Evolutionary conservation across 2,888 invertebrate species (phyloP).

Genomic region (Scotopteryx bipunctaria): DNA sequence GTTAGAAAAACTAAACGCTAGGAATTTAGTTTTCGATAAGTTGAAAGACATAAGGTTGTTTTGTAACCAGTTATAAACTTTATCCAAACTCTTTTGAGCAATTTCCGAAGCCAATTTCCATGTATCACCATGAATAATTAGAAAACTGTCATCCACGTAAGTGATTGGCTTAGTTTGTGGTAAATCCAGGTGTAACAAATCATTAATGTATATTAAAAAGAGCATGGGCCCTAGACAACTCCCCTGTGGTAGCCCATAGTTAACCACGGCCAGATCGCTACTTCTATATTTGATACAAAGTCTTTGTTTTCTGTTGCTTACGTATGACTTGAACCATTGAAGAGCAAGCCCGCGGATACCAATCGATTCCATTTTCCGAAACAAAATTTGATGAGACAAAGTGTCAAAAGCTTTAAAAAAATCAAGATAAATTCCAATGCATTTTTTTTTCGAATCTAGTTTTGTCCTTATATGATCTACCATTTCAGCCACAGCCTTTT

Average conservation of each 20-base stretch:
- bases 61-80: slow-evolving; percentile 18
- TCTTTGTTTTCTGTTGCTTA: slow-evolving; percentile 17
- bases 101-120: slow-evolving; percentile 8
- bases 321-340: slow-evolving; percentile 23
- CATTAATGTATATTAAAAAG: slow-evolving; percentile 21
- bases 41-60: slow-evolving; percentile 22
- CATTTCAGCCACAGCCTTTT: slow-evolving; percentile 11
- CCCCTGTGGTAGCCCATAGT: slow-evolving; percentile 16
- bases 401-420: slow-evolving; percentile 27
- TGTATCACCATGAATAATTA: slow-evolving; percentile 17
- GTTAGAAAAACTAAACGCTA: slow-evolving; percentile 9
- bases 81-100: slow-evolving; percentile 6
- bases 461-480: background rate
- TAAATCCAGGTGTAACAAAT: slow-evolving; percentile 11
- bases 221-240: slow-evolving; percentile 10
- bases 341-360: slow-evolving; percentile 18
- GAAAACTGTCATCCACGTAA: slow-evolving; percentile 19
- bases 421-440: slow-evolving; percentile 25
- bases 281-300: background rate
- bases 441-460: slow-evolving; percentile 9
- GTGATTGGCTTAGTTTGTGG: slow-evolving; percentile 10
- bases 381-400: slow-evolving; percentile 19
- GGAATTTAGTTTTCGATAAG: slow-evolving; percentile 16
- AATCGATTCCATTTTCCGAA: slow-evolving; percentile 20
- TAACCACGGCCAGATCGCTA: slow-evolving; percentile 7